Evolutionary conservation across 2,797 vertebrate genomes (phyloP).

Genomic region (Hapalemur alaotrensis): DNA sequence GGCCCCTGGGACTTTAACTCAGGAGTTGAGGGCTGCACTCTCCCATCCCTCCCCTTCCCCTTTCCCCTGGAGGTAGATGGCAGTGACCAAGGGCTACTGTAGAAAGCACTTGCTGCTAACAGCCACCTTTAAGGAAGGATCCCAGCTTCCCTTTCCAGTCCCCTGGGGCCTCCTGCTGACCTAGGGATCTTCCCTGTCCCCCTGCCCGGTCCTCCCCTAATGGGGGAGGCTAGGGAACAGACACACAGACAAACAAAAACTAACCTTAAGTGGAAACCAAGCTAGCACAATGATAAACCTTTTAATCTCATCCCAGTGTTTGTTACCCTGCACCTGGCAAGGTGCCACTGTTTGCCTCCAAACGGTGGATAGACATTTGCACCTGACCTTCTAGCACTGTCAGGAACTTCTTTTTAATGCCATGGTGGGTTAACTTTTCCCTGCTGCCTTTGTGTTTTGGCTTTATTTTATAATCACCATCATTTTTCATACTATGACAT

Average conservation of each 20-base stretch:
- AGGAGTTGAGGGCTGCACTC: not conserved
- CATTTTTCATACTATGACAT: not conserved
- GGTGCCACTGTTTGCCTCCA: conserved; percentile 62
- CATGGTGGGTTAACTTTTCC: conserved; percentile 42
- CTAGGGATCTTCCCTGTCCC: not conserved
- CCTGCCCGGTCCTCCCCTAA: not conserved
- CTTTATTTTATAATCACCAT: conserved; percentile 50
- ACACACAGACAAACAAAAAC: not conserved
- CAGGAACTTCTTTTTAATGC: conserved; percentile 40
- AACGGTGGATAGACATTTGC: conserved; percentile 63
- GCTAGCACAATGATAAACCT: not conserved
- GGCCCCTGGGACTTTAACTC: not conserved
- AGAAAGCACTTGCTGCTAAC: not conserved
- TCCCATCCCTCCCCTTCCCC: no score
- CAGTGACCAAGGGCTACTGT: not conserved
- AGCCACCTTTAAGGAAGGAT: not conserved
- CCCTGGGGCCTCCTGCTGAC: not conserved
- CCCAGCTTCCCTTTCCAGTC: not conserved
- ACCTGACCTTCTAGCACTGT: not conserved
- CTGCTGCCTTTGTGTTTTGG: conserved; percentile 44
- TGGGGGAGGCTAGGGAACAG: not conserved
- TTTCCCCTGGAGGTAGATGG: not conserved
- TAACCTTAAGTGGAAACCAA: not conserved
- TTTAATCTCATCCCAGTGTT: conserved; percentile 42
- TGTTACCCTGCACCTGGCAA: conserved; percentile 48